Conservation (phyloP, 2,797 vertebrate genomes). For the Clangula hyemalis region DNA sequence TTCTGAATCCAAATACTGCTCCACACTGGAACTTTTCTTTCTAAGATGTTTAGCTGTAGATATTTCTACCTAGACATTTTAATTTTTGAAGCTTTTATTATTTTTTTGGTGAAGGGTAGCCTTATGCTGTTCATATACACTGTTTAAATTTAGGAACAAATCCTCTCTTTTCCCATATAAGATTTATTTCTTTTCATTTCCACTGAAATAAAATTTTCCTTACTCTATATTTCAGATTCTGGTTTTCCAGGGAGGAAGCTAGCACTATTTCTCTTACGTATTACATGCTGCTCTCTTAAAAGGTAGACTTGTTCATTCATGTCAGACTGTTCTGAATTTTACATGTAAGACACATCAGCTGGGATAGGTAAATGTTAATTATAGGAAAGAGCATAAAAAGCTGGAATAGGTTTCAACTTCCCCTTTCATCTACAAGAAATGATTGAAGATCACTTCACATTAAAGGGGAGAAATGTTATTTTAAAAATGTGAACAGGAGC, state of each 20-base stretch:
- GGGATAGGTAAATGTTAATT: constrained; percentile 55
- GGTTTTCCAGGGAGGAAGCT: constrained; percentile 34
- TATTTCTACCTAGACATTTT: not conserved
- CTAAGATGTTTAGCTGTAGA: not conserved
- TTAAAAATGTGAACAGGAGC: constrained; percentile 15
- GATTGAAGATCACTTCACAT: constrained; percentile 35
- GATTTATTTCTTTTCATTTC: constrained; percentile 50
- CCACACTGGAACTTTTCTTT: not conserved
- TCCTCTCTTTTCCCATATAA: not conserved
- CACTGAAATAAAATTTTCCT: constrained; percentile 40
- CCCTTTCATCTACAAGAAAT: constrained; percentile 8
- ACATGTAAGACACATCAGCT: not conserved
- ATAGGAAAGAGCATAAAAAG: constrained; percentile 30
- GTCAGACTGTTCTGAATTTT: constrained; percentile 20
- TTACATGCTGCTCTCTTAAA: not conserved
- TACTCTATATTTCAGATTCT: not conserved
- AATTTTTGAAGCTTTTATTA: not conserved
- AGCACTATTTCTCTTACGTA: not conserved
- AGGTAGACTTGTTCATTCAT: constrained; percentile 12
- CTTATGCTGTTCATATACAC: not conserved
- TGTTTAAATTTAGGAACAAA: constrained; percentile 28
- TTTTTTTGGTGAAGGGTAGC: not conserved
- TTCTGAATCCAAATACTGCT: not conserved
- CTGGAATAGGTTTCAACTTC: constrained; percentile 20
- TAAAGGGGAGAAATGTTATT: constrained; percentile 43